Conservation (phyloP, 2,113 vertebrate genomes). For the Pyrgilauda ruficollis region DNA sequence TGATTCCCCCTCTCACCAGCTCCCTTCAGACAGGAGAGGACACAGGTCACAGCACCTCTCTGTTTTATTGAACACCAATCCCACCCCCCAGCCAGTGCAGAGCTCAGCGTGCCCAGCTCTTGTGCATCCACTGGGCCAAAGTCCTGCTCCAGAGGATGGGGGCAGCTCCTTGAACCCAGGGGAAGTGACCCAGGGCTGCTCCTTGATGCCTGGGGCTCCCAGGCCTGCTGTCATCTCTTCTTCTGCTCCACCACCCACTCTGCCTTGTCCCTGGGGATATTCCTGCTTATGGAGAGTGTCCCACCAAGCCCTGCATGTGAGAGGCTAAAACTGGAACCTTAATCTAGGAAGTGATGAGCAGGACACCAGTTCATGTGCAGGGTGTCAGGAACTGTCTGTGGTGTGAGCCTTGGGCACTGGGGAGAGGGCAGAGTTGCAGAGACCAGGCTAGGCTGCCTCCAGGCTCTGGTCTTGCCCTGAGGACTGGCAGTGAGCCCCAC, state of each 20-base stretch:
- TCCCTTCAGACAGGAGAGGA: not conserved
- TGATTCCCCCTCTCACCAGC: not conserved
- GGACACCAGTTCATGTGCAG: accelerated
- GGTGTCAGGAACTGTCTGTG: not conserved
- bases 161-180: not conserved
- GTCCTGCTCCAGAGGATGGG: not conserved
- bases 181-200: not conserved
- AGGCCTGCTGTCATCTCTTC: not conserved
- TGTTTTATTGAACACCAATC: slow-evolving; percentile 55
- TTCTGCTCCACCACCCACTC: not conserved
- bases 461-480: not conserved
- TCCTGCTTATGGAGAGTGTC: not conserved
- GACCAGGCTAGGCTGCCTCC: not conserved
- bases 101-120: not conserved
- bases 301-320: not conserved
- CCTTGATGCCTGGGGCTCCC: not conserved
- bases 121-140: not conserved
- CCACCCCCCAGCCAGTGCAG: not conserved
- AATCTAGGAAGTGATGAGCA: not conserved
- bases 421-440: not conserved
- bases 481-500: not conserved
- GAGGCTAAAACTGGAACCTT: not conserved
- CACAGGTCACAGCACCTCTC: slow-evolving; percentile 52
- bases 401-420: not conserved
- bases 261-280: not conserved